Conservation (phyloP, 1,140 invertebrate genomes). For the Liolophura sinensis region DNA sequence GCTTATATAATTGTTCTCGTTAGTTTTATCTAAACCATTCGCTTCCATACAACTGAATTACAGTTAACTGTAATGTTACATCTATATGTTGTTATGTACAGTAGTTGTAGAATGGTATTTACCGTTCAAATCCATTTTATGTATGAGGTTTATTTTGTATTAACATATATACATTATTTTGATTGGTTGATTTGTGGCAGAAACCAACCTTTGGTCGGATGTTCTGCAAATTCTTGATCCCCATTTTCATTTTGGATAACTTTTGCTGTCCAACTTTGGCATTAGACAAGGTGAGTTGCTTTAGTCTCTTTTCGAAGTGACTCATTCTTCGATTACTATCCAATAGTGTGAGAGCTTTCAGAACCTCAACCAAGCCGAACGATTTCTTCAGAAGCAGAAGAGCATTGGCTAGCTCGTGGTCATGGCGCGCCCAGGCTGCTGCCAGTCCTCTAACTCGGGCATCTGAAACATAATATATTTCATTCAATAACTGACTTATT, state of each 20-base stretch:
- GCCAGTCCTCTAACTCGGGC: constrained; percentile 45
- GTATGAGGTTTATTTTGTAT: too few species aligned
- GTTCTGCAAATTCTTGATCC: constrained; percentile 50
- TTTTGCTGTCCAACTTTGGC: constrained; percentile 42
- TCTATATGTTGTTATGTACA: too few species aligned
- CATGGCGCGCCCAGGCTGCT: constrained; percentile 52
- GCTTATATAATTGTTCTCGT: too few species aligned
- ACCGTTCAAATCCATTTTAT: too few species aligned
- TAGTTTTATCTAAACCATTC: too few species aligned
- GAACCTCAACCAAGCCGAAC: constrained; percentile 52
- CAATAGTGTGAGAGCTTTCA: constrained; percentile 49
- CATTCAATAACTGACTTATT: not conserved
- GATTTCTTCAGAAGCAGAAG: constrained; percentile 37
- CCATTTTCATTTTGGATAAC: constrained; percentile 48
- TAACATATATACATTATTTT: too few species aligned
- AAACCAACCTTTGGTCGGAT: constrained; percentile 33
- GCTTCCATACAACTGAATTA: too few species aligned
- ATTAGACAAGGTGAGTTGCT: constrained; percentile 38
- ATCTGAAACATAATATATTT: constrained; percentile 34
- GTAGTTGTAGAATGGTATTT: too few species aligned
- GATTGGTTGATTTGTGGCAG: too few species aligned
- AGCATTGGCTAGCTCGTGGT: constrained; percentile 40
- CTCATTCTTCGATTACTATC: constrained; percentile 44
- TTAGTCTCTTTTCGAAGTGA: constrained; percentile 49
- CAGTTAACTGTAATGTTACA: too few species aligned